Conservation (phyloP, 2,797 vertebrate species). For the Sebastes paucispinis region DNA sequence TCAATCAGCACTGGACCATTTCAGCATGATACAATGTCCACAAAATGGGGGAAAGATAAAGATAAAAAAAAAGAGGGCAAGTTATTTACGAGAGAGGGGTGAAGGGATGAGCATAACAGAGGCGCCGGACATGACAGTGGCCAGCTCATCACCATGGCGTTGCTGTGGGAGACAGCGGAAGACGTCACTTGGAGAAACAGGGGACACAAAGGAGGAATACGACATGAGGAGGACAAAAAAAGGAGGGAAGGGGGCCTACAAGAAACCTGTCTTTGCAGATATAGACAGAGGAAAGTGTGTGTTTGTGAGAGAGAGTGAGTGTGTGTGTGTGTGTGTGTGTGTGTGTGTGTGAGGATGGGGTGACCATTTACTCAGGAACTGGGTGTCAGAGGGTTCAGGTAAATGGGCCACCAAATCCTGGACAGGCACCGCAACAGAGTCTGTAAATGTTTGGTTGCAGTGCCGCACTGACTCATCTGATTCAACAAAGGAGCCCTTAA, state of each 20-base stretch:
- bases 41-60: conserved; percentile 72
- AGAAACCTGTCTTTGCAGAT: conserved; percentile 62
- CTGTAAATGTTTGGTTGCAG: conserved; percentile 43
- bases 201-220: conserved; percentile 80
- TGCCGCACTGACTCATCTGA: conserved; percentile 27
- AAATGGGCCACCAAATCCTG: conserved; percentile 22
- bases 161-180: conserved; percentile 82
- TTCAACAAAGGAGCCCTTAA: conserved; percentile 28
- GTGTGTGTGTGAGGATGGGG: neutral
- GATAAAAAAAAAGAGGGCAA: conserved; percentile 65
- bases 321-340: neutral
- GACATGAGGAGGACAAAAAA: conserved; percentile 62
- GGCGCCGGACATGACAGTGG: conserved; percentile 83
- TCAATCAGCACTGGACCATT: conserved; percentile 57
- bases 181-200: conserved; percentile 82
- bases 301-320: neutral
- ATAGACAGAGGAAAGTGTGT: conserved; percentile 39
- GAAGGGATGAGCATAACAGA: conserved; percentile 80
- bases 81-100: conserved; percentile 83
- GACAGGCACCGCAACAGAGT: conserved; percentile 2
- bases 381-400: conserved; percentile 69
- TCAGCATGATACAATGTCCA: conserved; percentile 68
- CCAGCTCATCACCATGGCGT: conserved; percentile 82
- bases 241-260: conserved; percentile 40
- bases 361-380: conserved; percentile 45